Evolutionary conservation across 2,797 vertebrate species (phyloP), one percentile per base, ranked within the genome.

Genomic region (Pantherophis alleghaniensis): DNA sequence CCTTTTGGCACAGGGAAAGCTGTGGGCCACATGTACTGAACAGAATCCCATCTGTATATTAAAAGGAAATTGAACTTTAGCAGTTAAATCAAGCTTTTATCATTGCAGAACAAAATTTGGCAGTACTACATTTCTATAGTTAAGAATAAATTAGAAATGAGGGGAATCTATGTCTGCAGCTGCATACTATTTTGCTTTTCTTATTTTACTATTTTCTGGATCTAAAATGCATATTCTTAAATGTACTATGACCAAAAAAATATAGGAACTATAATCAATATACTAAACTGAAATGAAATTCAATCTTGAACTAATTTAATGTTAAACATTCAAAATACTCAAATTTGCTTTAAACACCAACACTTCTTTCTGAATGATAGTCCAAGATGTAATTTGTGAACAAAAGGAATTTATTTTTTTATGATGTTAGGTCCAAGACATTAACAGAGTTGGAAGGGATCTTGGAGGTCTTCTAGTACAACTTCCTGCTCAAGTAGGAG

Each of bases 21-120:
- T 91, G 93, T 69, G 92, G 87, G 16, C 95, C 42, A 28, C 24
- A 87, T 83, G 59, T 92, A 91, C 94, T 57, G 91, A 92, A 95
- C 93, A 94, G 83, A 95, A 55, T 11, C 90, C 61, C 57, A 42
- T 87, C 0, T 57, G 92, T 56, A 92, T 90, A 56, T 26, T 92
- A 93, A 93, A 95, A 96, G 95, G 94, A 97, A 97, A 97, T 94
- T 93, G 91, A 96, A 96, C 13, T 86, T 94, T 94, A 96, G 95
- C 95, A 95, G 93, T 93, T 90, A 86, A 3, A 87, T 91, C 88
- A 22, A 66, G 12, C 9, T 88, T 95, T 94, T 92, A 83, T 91
- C 89, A 88, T 92, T 91, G 91, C 47, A 12, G 86, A 61, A 18
- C 5, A 95, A 94, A 95, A 24, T 2, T 95, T 93, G 91, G 90